Evolutionary conservation across 2,113 vertebrate genomes (phyloP).

Genomic region (Urocynchramus pylzowi): DNA sequence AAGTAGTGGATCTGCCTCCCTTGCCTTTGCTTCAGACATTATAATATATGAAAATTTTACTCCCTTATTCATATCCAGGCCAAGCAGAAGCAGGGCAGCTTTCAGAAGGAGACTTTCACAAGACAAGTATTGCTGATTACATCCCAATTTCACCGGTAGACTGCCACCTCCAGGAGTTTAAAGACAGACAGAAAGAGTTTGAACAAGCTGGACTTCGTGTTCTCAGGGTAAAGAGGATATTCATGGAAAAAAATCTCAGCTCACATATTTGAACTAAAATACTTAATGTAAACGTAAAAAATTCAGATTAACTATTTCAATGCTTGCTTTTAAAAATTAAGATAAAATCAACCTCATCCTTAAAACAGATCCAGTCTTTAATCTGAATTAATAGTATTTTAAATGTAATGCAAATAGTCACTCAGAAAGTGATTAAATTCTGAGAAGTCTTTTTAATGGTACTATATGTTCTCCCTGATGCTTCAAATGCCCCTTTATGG

Average conservation of each 20-base stretch:
- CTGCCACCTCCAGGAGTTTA: not conserved
- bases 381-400: not conserved
- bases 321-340: not conserved
- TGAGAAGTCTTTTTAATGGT: not conserved
- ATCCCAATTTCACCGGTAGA: not conserved
- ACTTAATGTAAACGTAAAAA: not conserved
- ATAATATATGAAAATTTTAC: not conserved
- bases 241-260: not conserved
- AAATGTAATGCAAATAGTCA: not conserved
- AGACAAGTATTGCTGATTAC: not conserved
- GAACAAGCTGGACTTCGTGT: conserved; percentile 32
- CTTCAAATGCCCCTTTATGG: not conserved
- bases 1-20: not conserved
- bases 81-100: not conserved
- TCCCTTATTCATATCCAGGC: conserved; percentile 43
- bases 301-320: not conserved
- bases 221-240: conserved; percentile 69
- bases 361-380: not conserved
- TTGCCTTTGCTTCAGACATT: not conserved
- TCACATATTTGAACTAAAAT: not conserved
- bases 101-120: not conserved
- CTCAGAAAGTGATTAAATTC: not conserved
- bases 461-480: not conserved
- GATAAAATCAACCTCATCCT: not conserved
- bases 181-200: conserved; percentile 13